phyloP scores from a whole-genome alignment of 2,113 vertebrate species.

The Microtus montanus region DNA sequence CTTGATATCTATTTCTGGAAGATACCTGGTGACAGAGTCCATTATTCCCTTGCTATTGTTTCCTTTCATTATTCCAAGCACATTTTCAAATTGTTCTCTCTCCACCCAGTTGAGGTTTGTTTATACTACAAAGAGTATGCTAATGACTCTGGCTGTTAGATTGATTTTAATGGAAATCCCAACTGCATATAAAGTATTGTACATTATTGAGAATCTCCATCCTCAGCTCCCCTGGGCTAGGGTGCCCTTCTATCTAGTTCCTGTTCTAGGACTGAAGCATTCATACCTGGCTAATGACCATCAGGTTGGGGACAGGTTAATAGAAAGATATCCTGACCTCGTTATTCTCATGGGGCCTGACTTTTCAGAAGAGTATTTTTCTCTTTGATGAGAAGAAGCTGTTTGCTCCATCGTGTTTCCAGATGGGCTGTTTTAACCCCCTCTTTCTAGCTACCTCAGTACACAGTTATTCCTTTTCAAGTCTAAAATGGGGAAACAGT shows the following conservation, averaged over 20 bases:
- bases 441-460: background rate
- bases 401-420: background rate
- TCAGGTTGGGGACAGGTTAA: background rate
- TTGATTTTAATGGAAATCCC: conserved; percentile 69
- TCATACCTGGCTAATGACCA: background rate
- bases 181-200: conserved; percentile 10
- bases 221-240: background rate
- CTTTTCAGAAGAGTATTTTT: background rate
- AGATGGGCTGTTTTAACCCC: background rate
- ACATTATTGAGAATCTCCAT: background rate
- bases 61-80: conserved; percentile 40
- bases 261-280: background rate
- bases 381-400: background rate
- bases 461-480: background rate
- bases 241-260: background rate
- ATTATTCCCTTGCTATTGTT: conserved; percentile 58
- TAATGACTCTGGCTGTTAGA: conserved; percentile 75
- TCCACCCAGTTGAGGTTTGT: conserved; percentile 68
- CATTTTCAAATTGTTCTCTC: conserved; percentile 51
- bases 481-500: background rate
- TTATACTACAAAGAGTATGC: conserved; percentile 70
- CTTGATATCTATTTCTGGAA: conserved; percentile 40
- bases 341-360: background rate
- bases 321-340: background rate
- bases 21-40: conserved; percentile 45